A percentile compares a stretch with the other conserved stretches of the same genome.
These are phyloP conservation scores for Microtus richardsoni DNA, from an alignment of 2,113 vertebrate species.

Conservation along the genomic window DNA sequence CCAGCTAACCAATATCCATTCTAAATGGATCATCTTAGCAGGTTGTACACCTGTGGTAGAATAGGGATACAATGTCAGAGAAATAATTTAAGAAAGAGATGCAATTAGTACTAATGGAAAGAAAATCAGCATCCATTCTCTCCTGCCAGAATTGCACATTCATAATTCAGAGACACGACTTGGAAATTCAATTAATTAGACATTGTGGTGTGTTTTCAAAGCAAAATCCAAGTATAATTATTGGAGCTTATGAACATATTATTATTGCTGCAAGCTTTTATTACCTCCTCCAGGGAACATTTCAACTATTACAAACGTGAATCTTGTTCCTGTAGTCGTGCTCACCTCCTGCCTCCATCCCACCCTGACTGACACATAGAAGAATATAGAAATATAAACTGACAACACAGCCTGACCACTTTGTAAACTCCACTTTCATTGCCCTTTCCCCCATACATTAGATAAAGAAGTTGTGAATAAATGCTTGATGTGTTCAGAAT, in stretches of 20 bases:
- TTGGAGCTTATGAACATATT: background rate
- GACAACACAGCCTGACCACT: background rate
- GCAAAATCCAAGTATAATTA: background rate
- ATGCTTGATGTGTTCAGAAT: background rate
- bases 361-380: too few species aligned
- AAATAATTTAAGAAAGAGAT: background rate
- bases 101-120: background rate
- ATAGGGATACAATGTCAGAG: background rate
- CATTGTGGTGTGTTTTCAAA: background rate
- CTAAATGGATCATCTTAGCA: too few species aligned
- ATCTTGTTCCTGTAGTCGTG: background rate
- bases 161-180: background rate
- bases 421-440: background rate
- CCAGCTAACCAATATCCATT: background rate
- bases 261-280: background rate
- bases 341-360: background rate
- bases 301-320: background rate
- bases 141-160: background rate
- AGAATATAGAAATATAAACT: background rate
- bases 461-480: too few species aligned
- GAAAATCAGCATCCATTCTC: background rate
- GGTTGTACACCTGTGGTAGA: background rate
- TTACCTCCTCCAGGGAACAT: background rate
- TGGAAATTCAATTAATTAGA: conserved; percentile 11
- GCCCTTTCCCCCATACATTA: background rate